These are phyloP conservation scores for Albula glossodonta DNA, from an alignment of 2,113 vertebrate genomes.

Conservation along the genomic window DNA sequence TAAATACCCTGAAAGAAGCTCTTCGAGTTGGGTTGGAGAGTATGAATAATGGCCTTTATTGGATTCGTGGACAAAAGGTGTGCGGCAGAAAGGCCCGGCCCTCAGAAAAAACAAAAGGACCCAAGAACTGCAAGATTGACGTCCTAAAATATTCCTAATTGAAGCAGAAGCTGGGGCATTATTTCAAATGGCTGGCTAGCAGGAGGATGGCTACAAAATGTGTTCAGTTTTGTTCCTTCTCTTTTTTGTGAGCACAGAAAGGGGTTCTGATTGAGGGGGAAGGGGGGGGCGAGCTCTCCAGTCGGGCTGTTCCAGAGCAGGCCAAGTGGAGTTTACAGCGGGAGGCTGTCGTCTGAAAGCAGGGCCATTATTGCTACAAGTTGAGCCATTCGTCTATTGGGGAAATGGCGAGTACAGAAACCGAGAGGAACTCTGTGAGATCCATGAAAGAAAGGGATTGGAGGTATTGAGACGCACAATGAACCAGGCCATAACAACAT, in stretches of 20 bases:
- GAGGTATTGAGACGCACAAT: not conserved
- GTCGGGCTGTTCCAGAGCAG: constrained; percentile 69
- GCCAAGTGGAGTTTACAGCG: constrained; percentile 70
- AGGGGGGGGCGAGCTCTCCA: constrained; percentile 57
- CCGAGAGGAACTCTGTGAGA: constrained; percentile 27
- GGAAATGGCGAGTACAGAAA: constrained; percentile 59
- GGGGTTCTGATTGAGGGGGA: constrained; percentile 55
- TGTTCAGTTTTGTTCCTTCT: constrained; percentile 85
- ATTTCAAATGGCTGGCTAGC: constrained; percentile 34
- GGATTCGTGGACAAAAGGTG: constrained; percentile 87
- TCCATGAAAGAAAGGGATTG: constrained; percentile 13
- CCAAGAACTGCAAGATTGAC: constrained; percentile 84
- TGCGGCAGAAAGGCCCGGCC: constrained; percentile 80
- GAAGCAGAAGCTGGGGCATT: constrained; percentile 71
- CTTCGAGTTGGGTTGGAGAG: constrained; percentile 73
- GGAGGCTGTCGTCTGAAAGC: constrained; percentile 78
- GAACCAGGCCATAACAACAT: not conserved
- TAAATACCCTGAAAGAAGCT: constrained; percentile 78
- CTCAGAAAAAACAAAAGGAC: constrained; percentile 82
- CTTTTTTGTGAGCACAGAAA: constrained; percentile 72
- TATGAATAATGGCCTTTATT: constrained; percentile 85
- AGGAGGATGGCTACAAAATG: constrained; percentile 73
- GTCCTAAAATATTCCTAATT: constrained; percentile 80
- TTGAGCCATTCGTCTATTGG: constrained; percentile 78
- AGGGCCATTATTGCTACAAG: constrained; percentile 91